Evolutionary conservation across 2,113 vertebrate genomes (phyloP).

Genomic region (Melanerpes aurifrons): DNA sequence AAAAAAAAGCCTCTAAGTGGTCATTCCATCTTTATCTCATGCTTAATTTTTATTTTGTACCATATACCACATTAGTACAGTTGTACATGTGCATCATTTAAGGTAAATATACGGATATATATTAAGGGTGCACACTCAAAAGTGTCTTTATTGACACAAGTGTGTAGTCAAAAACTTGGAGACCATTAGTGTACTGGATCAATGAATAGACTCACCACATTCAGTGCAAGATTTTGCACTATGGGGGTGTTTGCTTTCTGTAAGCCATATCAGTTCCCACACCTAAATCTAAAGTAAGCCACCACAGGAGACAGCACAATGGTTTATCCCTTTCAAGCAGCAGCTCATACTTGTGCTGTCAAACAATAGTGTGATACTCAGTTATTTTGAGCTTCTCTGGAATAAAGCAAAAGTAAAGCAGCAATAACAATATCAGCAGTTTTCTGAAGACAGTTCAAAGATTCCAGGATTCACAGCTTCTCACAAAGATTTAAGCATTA

Average conservation of each 20-base stretch:
- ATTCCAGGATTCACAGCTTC: background rate
- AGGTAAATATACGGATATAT: rapidly evolving
- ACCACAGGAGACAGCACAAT: background rate
- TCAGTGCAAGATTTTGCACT: background rate
- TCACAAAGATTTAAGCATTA: background rate
- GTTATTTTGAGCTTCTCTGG: background rate
- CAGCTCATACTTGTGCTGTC: background rate
- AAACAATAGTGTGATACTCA: background rate
- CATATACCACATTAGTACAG: background rate
- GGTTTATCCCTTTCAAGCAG: background rate
- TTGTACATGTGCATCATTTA: background rate
- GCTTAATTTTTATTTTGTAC: background rate
- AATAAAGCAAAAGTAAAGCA: background rate
- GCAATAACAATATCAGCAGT: background rate
- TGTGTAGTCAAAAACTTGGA: background rate
- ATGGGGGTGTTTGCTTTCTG: background rate
- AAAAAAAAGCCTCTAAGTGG: background rate
- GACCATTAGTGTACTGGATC: rapidly evolving
- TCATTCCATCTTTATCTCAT: background rate
- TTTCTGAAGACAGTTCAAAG: background rate
- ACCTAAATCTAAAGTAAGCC: background rate
- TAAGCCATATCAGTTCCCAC: background rate
- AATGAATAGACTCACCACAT: background rate
- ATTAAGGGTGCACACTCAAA: background rate
- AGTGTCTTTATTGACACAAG: rapidly evolving